phyloP scores from a whole-genome alignment of 2,113 vertebrate species.

The Albula glossodonta region DNA sequence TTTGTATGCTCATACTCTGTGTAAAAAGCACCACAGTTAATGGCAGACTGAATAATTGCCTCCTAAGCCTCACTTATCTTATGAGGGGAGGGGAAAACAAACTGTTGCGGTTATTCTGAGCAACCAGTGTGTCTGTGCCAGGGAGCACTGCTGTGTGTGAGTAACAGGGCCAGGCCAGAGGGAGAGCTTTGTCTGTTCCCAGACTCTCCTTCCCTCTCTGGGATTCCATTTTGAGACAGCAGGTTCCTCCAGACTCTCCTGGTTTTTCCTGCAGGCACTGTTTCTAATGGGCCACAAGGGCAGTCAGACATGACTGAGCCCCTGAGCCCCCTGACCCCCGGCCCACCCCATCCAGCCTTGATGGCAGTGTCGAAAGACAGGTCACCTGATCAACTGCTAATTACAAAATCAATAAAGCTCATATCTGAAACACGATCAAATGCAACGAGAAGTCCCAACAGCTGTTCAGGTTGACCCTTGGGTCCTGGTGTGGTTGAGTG shows the following conservation, averaged over 20 bases:
- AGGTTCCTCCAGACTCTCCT: neutral
- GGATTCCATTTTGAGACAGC: neutral
- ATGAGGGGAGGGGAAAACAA: neutral
- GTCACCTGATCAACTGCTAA: neutral
- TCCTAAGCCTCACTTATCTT: neutral
- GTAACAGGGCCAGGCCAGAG: neutral
- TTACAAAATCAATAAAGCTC: conserved; percentile 2
- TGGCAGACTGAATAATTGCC: neutral
- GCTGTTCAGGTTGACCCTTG: neutral
- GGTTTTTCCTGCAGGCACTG: neutral
- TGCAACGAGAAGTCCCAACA: neutral
- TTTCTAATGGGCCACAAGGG: neutral
- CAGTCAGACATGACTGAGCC: neutral
- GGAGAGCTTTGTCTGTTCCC: neutral
- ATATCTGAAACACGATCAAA: conserved; percentile 5
- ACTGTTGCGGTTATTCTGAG: neutral
- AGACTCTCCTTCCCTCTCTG: neutral
- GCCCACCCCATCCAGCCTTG: no score
- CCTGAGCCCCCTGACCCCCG: neutral
- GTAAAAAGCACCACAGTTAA: neutral
- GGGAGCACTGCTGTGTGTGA: neutral
- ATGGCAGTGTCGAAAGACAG: neutral
- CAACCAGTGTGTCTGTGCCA: neutral
- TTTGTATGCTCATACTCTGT: neutral
- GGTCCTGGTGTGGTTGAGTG: neutral